phyloP scores from a whole-genome alignment of 1,140 invertebrate species.

The Heliothis subflexa region DNA sequence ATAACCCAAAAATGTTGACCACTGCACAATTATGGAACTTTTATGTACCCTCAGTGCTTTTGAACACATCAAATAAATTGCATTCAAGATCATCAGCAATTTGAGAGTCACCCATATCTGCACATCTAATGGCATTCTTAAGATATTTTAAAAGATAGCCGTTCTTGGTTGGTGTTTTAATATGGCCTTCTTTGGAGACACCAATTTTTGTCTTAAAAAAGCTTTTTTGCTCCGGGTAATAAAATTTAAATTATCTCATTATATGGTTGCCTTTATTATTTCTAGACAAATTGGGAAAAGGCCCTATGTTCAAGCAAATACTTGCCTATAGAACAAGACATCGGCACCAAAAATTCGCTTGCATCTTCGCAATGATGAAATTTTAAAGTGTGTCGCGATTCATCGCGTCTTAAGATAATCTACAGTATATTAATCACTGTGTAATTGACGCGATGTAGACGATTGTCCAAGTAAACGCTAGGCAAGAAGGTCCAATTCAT shows the following conservation, averaged over 20 bases:
- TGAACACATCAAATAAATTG: not conserved
- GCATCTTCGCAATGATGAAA: not conserved
- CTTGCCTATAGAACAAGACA: too few relatives aligned
- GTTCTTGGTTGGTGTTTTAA: too few relatives aligned
- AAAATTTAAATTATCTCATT: too few relatives aligned
- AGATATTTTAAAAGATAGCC: too few relatives aligned
- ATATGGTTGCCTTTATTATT: too few relatives aligned
- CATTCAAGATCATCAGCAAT: not conserved
- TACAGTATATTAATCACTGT: constrained; percentile 3
- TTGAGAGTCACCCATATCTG: too few relatives aligned
- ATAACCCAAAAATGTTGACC: constrained; percentile 7
- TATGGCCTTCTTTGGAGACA: too few relatives aligned
- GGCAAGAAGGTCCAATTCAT: not conserved
- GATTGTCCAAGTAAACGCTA: not conserved
- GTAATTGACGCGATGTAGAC: constrained; percentile 21
- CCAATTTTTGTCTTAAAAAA: too few relatives aligned
- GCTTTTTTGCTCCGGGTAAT: too few relatives aligned
- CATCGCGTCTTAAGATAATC: constrained; percentile 7
- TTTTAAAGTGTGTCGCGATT: constrained; percentile 7
- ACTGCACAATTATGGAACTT: not conserved
- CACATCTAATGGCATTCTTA: too few relatives aligned
- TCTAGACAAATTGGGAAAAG: too few relatives aligned
- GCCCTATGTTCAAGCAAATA: too few relatives aligned
- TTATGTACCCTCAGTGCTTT: not conserved
- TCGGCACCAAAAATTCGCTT: not conserved